phyloP scores from a whole-genome alignment of 2,888 invertebrate genomes.

The Tenthredo mesomela region DNA sequence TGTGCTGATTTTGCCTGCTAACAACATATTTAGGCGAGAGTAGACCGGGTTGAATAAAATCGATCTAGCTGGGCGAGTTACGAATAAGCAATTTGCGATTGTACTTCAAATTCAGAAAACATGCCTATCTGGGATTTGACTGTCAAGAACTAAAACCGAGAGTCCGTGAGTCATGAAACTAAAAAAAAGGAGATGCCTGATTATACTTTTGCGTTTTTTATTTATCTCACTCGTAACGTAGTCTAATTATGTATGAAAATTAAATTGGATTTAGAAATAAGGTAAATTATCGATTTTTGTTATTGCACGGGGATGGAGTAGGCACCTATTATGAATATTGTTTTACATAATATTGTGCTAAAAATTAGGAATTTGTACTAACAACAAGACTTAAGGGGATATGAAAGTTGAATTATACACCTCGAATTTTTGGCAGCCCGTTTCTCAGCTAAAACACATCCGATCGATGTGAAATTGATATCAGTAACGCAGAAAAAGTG shows the following conservation, averaged over 20 bases:
- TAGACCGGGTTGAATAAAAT: background rate
- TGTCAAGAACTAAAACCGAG: background rate
- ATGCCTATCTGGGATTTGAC: background rate
- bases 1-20: background rate
- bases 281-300: background rate
- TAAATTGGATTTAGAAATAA: background rate
- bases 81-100: background rate
- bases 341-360: background rate
- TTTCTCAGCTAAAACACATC: too few species aligned
- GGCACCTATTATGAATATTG: background rate
- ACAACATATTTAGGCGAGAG: background rate
- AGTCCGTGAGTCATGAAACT: background rate
- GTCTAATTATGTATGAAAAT: background rate
- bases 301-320: background rate
- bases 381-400: background rate
- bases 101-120: background rate
- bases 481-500: too few species aligned
- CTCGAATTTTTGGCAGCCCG: too few species aligned
- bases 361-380: background rate
- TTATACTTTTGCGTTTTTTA: background rate
- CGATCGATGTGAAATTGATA: too few species aligned
- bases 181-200: background rate
- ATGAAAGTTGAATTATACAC: too few species aligned
- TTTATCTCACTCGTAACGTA: background rate
- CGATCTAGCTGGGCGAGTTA: background rate